Percentiles rank a stretch among this genome's conserved stretches.
Conservation (phyloP, 2,113 vertebrate genomes). For the Eurypyga helias region DNA sequence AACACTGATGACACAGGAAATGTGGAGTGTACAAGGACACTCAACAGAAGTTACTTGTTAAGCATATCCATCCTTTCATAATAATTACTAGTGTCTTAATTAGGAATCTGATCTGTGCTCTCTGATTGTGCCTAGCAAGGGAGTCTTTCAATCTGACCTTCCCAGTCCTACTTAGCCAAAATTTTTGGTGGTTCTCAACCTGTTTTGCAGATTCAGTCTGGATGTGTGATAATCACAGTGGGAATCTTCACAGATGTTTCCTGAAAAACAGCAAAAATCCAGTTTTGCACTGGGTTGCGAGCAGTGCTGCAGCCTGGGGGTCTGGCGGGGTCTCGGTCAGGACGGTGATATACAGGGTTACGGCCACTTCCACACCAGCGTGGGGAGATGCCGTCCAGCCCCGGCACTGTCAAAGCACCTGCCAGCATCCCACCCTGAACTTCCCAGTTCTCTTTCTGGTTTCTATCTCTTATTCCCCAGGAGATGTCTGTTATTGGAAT, state of each 20-base stretch:
- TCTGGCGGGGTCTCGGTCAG: neutral
- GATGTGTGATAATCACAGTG: neutral
- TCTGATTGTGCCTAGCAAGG: neutral
- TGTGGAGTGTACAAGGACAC: neutral
- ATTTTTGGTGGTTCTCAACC: neutral
- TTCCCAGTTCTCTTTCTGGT: neutral
- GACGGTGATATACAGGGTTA: accelerated
- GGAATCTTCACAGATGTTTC: neutral
- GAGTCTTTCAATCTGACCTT: neutral
- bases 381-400: neutral
- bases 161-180: neutral
- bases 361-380: neutral
- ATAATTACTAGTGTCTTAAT: neutral
- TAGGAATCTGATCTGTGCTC: neutral
- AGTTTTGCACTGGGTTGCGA: neutral
- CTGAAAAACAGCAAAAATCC: neutral
- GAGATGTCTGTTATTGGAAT: neutral
- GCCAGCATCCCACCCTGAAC: neutral
- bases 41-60: neutral
- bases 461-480: neutral
- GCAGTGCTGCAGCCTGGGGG: neutral
- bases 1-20: neutral
- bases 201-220: neutral
- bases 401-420: neutral
- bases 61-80: conserved; percentile 4